Percentiles rank a stretch among this genome's conserved stretches.
Conservation (phyloP, 2,888 invertebrate species). For the Pedicia rivosa region DNA sequence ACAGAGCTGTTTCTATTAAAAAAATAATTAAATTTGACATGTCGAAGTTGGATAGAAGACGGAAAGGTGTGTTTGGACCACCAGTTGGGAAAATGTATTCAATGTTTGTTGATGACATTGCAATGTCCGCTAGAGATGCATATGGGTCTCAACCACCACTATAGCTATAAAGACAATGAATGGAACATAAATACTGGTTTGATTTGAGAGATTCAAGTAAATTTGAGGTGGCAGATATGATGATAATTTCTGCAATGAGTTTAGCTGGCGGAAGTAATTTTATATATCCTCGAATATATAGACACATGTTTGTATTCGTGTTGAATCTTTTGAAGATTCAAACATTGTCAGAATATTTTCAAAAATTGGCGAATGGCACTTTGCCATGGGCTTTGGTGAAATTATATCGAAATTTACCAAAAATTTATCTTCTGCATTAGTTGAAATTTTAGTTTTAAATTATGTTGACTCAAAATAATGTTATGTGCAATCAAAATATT, state of each 20-base stretch:
- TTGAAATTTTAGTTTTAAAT: slow-evolving; percentile 78
- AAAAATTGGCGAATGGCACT: slow-evolving; percentile 84
- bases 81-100: slow-evolving; percentile 79
- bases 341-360: slow-evolving; percentile 78
- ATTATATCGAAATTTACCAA: slow-evolving; percentile 45
- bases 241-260: slow-evolving; percentile 54
- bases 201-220: slow-evolving; percentile 64
- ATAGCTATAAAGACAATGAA: slow-evolving; percentile 77
- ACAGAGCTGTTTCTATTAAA: no score
- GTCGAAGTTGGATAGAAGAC: slow-evolving; percentile 79
- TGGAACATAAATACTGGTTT: slow-evolving; percentile 88
- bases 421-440: slow-evolving; percentile 65
- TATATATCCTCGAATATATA: slow-evolving; percentile 69
- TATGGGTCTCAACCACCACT: slow-evolving; percentile 86
- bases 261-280: slow-evolving; percentile 63
- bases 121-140: slow-evolving; percentile 77
- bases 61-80: slow-evolving; percentile 86
- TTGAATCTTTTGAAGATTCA: slow-evolving; percentile 79
- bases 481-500: slow-evolving; percentile 56
- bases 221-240: slow-evolving; percentile 66
- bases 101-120: slow-evolving; percentile 83
- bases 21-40: no score
- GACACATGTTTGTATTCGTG: slow-evolving; percentile 75
- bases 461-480: no score
- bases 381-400: slow-evolving; percentile 63